phyloP scores from a whole-genome alignment of 2,888 invertebrate genomes.

The Stenodera caucasica region DNA sequence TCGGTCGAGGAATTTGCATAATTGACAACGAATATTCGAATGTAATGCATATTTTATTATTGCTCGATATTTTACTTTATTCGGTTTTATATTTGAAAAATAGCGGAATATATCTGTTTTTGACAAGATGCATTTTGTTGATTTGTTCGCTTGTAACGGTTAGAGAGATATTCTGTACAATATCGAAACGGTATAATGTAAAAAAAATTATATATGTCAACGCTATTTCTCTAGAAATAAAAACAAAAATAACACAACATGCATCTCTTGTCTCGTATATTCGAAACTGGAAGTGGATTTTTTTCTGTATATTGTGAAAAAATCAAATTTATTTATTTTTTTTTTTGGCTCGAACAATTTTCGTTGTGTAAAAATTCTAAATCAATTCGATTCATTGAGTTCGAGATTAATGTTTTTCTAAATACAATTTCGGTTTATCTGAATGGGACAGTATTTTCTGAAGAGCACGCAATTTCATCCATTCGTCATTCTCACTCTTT shows the following conservation, averaged over 20 bases:
- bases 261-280: background rate
- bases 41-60: too few relatives aligned
- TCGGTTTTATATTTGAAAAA: background rate
- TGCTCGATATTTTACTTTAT: background rate
- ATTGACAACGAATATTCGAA: too few relatives aligned
- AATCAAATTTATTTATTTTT: too few relatives aligned
- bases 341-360: too few relatives aligned
- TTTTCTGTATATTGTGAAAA: too few relatives aligned
- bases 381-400: background rate
- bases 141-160: too few relatives aligned
- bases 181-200: background rate
- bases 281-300: too few relatives aligned
- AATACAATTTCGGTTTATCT: background rate
- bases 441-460: background rate
- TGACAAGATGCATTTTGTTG: too few relatives aligned
- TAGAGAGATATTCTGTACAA: background rate
- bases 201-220: background rate
- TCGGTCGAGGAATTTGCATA: too few relatives aligned
- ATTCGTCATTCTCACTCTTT: conserved; percentile 21
- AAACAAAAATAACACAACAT: background rate
- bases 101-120: background rate
- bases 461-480: conserved; percentile 13
- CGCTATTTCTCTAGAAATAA: background rate
- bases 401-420: background rate
- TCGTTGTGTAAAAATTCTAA: background rate